Evolutionary conservation across 1,140 invertebrate genomes (phyloP).

Genomic region (Drosophila willistoni): DNA sequence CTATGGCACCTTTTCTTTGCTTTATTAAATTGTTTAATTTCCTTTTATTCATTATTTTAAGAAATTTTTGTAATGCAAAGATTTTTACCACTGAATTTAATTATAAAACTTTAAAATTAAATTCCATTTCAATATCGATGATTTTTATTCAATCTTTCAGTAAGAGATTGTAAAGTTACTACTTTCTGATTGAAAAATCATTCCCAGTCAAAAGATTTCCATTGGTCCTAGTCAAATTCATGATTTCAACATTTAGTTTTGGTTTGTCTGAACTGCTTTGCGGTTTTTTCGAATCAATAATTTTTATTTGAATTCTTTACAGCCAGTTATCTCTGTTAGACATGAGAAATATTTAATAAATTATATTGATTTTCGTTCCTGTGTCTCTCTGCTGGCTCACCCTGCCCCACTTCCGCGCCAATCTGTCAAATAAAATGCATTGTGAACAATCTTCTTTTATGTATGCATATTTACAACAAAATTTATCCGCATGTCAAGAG

Average conservation of each 20-base stretch:
- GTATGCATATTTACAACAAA: constrained; percentile 45
- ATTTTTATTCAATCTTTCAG: too few relatives aligned
- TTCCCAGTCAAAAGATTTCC: too few relatives aligned
- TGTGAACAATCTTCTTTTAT: constrained; percentile 9
- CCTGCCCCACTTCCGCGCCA: neutral
- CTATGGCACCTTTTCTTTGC: neutral
- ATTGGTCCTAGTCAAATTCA: too few relatives aligned
- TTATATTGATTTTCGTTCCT: constrained; percentile 26
- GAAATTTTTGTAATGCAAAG: neutral
- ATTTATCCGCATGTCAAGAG: constrained; percentile 42
- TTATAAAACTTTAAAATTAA: too few relatives aligned
- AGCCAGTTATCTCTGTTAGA: neutral
- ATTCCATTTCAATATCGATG: too few relatives aligned
- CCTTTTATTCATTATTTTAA: neutral
- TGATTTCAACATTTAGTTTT: neutral
- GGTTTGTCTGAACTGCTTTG: too few relatives aligned
- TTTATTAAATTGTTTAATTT: constrained; percentile 1
- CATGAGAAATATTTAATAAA: constrained; percentile 52
- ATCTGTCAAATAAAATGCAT: constrained; percentile 4
- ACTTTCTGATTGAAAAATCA: too few relatives aligned
- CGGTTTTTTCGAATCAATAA: neutral
- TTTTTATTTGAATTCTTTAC: neutral
- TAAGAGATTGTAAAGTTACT: too few relatives aligned
- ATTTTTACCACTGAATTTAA: neutral
- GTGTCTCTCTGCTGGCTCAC: too few relatives aligned